These are phyloP conservation scores for Numida meleagris DNA, from an alignment of 2,113 vertebrate species.

Conservation along the genomic window DNA sequence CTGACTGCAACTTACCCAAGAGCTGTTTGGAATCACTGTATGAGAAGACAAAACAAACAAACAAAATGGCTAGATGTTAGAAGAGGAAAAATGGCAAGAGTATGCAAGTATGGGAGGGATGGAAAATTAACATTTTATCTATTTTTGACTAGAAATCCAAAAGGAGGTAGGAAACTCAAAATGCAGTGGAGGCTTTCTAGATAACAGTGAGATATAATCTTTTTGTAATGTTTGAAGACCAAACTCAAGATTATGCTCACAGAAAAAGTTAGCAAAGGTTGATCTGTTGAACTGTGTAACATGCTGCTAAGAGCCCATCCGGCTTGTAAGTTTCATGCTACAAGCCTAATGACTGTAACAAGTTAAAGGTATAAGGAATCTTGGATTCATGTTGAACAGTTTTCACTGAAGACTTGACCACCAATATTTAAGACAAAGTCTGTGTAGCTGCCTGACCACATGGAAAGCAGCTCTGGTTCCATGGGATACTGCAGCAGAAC, in stretches of 20 bases:
- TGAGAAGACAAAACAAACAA: not conserved
- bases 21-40: not conserved
- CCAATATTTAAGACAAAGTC: not conserved
- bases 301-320: not conserved
- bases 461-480: conserved; percentile 13
- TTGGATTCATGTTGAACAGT: not conserved
- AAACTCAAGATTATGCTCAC: not conserved
- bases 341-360: not conserved
- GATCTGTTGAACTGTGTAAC: not conserved
- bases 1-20: not conserved
- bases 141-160: not conserved
- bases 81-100: not conserved
- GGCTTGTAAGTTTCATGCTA: not conserved
- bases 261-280: not conserved
- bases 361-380: not conserved
- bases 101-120: not conserved
- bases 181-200: not conserved
- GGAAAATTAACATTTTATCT: not conserved
- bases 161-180: not conserved
- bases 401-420: not conserved
- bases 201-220: not conserved
- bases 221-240: not conserved
- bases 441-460: not conserved
- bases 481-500: not conserved
- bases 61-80: not conserved